phyloP scores from a whole-genome alignment of 2,797 vertebrate species.

The Acanthurus leucopareius region DNA sequence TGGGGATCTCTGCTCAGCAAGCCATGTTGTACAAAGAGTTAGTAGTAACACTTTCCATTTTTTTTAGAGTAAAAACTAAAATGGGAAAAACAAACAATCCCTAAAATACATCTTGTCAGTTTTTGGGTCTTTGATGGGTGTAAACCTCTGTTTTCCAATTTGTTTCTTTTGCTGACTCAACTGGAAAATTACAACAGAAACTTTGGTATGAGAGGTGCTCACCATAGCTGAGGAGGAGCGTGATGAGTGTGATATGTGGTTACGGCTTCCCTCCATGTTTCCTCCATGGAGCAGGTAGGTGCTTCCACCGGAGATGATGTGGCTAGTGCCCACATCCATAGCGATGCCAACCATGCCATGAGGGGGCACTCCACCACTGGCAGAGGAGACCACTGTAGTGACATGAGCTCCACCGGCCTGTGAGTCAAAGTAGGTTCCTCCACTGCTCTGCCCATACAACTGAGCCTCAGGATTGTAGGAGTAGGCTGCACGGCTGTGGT shows the following conservation, averaged over 20 bases:
- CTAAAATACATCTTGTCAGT: not conserved
- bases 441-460: constrained; percentile 92
- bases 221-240: constrained; percentile 98
- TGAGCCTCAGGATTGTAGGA: constrained; percentile 95
- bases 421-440: constrained; percentile 93
- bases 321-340: constrained; percentile 94
- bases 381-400: constrained; percentile 94
- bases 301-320: constrained; percentile 94
- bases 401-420: constrained; percentile 91
- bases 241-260: constrained; percentile 93
- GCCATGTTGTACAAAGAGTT: constrained; percentile 2
- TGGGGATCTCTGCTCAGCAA: not conserved
- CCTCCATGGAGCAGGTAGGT: constrained; percentile 96
- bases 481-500: constrained; percentile 90
- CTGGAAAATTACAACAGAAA: constrained; percentile 8
- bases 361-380: constrained; percentile 88
- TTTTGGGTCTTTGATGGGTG: not conserved
- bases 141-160: not conserved
- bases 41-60: not conserved
- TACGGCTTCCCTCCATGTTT: constrained; percentile 92
- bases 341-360: constrained; percentile 98
- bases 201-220: constrained; percentile 56
- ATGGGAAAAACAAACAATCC: constrained; percentile 13
- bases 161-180: constrained; percentile 6
- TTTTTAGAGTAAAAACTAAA: not conserved